phyloP scores from a whole-genome alignment of 2,888 invertebrate species.

The Agrenia bidenticulata region DNA sequence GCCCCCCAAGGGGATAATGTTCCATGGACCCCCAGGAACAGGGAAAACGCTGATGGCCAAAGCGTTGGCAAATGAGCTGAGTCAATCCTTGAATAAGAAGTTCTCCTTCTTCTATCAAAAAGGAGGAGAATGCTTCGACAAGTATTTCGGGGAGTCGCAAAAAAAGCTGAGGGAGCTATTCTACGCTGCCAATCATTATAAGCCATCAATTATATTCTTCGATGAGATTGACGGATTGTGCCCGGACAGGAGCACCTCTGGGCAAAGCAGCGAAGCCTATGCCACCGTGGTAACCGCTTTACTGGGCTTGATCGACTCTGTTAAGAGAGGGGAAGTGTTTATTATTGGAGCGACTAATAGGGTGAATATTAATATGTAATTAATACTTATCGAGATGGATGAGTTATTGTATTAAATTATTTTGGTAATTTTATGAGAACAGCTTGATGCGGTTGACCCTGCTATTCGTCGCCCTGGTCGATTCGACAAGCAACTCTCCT shows the following conservation, averaged over 20 bases:
- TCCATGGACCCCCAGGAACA: constrained; percentile 44
- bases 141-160: constrained; percentile 94
- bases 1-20: constrained; percentile 52
- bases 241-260: constrained; percentile 58
- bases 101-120: constrained; percentile 71
- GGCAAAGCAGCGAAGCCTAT: constrained; percentile 54
- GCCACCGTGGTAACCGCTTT: constrained; percentile 86
- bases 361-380: background rate
- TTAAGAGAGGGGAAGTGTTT: constrained; percentile 77
- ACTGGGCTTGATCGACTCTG: constrained; percentile 88
- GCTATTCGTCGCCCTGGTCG: constrained; percentile 84
- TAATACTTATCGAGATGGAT: too few species aligned
- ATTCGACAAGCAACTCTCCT: constrained; percentile 84
- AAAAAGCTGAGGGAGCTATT: constrained; percentile 81
- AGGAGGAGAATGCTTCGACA: constrained; percentile 87
- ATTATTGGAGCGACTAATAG: constrained; percentile 87
- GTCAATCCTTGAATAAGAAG: constrained; percentile 60
- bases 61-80: constrained; percentile 85
- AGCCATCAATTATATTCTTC: constrained; percentile 89
- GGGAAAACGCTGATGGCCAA: constrained; percentile 88
- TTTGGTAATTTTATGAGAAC: constrained; percentile 23
- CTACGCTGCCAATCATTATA: constrained; percentile 71
- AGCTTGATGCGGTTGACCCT: constrained; percentile 86
- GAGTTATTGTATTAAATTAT: too few species aligned
- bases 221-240: constrained; percentile 90